Percentiles rank a stretch among this genome's conserved stretches.
Evolutionary conservation across 2,888 invertebrate species (phyloP).

Genomic region (Beris chalybata): DNA sequence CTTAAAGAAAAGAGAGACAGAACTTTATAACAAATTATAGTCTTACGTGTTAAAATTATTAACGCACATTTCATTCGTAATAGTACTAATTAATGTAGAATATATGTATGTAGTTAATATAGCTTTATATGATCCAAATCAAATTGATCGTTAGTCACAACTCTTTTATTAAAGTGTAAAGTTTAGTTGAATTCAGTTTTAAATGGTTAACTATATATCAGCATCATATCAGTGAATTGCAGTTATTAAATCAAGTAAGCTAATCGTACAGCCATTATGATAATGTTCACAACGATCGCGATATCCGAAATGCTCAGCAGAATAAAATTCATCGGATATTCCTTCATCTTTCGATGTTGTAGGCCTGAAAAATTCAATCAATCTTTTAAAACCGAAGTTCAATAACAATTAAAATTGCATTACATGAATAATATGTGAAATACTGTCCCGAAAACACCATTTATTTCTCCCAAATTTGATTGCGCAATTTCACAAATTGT

Average conservation of each 20-base stretch:
- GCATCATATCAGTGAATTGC: no score
- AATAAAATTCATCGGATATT: slow-evolving; percentile 59
- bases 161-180: no score
- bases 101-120: no score
- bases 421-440: slow-evolving; percentile 70
- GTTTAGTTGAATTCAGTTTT: no score
- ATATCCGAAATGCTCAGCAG: slow-evolving; percentile 62
- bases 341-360: slow-evolving; percentile 62
- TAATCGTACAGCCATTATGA: slow-evolving; percentile 58
- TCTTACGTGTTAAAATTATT: no score
- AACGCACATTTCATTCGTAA: no score
- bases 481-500: slow-evolving; percentile 68
- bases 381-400: background rate
- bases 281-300: slow-evolving; percentile 60
- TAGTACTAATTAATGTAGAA: no score
- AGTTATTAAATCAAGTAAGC: slow-evolving; percentile 61
- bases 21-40: no score
- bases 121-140: no score
- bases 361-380: slow-evolving; percentile 58
- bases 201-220: no score
- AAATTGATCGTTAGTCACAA: no score
- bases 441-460: slow-evolving; percentile 69
- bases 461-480: slow-evolving; percentile 51
- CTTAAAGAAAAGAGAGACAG: no score
- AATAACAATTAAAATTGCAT: slow-evolving; percentile 47